phyloP scores from a whole-genome alignment of 1,140 invertebrate species.

The Cyphomyrmex costatus region DNA sequence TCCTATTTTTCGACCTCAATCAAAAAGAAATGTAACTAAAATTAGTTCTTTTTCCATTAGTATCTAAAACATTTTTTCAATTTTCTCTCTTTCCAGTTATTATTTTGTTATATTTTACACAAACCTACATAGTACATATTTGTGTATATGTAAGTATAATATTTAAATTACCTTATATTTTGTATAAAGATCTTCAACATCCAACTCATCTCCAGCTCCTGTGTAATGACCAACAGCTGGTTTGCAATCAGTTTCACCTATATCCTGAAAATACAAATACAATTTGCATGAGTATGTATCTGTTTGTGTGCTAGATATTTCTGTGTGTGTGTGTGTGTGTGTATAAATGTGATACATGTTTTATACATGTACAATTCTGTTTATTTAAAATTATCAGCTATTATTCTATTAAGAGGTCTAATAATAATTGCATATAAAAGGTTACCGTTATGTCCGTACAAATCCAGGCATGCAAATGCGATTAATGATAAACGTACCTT shows the following conservation, averaged over 20 bases:
- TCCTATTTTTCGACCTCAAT: no score
- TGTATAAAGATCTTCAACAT: conserved; percentile 96
- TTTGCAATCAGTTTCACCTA: conserved; percentile 88
- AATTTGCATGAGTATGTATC: no score
- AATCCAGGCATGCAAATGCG: neutral
- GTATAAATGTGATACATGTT: neutral
- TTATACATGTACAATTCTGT: neutral
- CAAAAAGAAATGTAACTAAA: no score
- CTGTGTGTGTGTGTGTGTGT: no score
- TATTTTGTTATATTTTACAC: no score
- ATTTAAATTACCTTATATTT: conserved; percentile 93
- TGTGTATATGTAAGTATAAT: neutral
- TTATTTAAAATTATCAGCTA: conserved; percentile 50
- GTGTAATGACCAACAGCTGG: conserved; percentile 86
- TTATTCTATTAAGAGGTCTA: conserved; percentile 4
- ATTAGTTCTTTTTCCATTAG: no score
- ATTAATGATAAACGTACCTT: conserved; percentile 87
- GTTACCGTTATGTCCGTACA: neutral
- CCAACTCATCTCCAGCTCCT: conserved; percentile 91
- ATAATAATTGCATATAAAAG: conserved; percentile 8
- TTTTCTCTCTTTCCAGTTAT: no score
- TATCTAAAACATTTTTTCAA: no score
- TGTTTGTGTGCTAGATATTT: no score
- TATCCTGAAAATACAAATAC: conserved; percentile 86
- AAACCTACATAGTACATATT: no score